A percentile compares a stretch with the other conserved stretches of the same genome.
Conservation (phyloP, 2,797 vertebrate species). For the Vespertilio murinus region DNA sequence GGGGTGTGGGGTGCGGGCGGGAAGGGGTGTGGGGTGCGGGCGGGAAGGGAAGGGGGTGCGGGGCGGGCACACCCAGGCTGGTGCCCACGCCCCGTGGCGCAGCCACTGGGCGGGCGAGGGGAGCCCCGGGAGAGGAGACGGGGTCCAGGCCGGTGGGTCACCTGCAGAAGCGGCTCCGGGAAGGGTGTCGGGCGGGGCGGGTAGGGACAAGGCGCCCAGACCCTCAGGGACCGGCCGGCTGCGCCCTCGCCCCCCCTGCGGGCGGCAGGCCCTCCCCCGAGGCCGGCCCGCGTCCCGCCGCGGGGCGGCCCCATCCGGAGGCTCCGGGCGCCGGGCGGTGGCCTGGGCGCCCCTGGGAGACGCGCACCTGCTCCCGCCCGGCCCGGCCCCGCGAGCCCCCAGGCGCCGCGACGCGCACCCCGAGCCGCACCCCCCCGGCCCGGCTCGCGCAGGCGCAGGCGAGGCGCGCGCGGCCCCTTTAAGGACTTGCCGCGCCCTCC, state of each 20-base stretch:
- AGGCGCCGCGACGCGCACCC: rapidly evolving
- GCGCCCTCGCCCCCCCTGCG: neutral
- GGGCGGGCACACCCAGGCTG: neutral
- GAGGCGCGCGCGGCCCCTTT: conserved; percentile 14
- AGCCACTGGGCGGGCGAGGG: neutral
- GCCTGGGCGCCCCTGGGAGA: neutral
- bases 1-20: neutral
- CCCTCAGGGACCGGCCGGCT: neutral
- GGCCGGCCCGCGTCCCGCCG: neutral
- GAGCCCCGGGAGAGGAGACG: neutral
- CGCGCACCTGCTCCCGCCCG: neutral
- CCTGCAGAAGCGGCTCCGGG: neutral
- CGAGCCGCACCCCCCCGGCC: no score
- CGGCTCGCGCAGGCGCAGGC: neutral
- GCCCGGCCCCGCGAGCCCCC: no score
- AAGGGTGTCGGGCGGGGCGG: no score
- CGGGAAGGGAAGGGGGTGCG: no score
- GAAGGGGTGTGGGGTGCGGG: neutral
- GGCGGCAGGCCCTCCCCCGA: no score
- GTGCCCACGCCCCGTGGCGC: neutral
- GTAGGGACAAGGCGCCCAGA: neutral
- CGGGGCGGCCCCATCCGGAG: neutral
- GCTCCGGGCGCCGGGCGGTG: neutral
- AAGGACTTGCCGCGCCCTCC: conserved; percentile 63
- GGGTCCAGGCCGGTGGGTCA: neutral